Percentiles rank a stretch among this genome's conserved stretches.
phyloP scores from a whole-genome alignment of 2,888 invertebrate genomes.

The Megastigmus dorsalis region DNA sequence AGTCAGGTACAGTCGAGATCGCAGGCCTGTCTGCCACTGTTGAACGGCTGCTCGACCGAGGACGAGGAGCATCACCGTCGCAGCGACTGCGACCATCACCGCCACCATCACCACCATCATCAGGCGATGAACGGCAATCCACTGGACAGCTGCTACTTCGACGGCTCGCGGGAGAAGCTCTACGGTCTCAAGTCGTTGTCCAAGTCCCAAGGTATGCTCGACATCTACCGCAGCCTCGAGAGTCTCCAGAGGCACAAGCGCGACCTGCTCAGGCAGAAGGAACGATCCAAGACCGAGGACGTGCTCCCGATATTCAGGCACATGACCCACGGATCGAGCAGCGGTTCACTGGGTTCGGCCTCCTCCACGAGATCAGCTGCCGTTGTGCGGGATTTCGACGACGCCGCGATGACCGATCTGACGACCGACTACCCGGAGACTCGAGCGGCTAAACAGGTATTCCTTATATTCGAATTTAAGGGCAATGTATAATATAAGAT shows the following conservation, averaged over 20 bases:
- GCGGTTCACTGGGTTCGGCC: constrained; percentile 38
- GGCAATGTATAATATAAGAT: too few species aligned
- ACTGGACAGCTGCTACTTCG: constrained; percentile 66
- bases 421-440: neutral
- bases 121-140: constrained; percentile 55
- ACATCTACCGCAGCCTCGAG: constrained; percentile 73
- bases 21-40: constrained; percentile 65
- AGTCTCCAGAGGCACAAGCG: constrained; percentile 64
- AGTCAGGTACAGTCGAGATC: constrained; percentile 70
- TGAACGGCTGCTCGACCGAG: constrained; percentile 51
- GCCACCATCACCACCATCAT: constrained; percentile 12
- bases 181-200: constrained; percentile 75
- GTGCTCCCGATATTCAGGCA: constrained; percentile 66
- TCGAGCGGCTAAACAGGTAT: neutral
- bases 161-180: constrained; percentile 74
- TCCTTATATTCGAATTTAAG: neutral
- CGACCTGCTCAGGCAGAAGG: constrained; percentile 61
- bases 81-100: constrained; percentile 3
- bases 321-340: constrained; percentile 42
- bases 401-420: neutral
- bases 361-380: constrained; percentile 4
- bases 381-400: neutral
- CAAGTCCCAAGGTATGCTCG: constrained; percentile 75
- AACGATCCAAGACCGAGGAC: constrained; percentile 67
- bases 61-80: constrained; percentile 13